Conservation (phyloP, 1,140 invertebrate species). For the Rhizoglyphus robini region DNA sequence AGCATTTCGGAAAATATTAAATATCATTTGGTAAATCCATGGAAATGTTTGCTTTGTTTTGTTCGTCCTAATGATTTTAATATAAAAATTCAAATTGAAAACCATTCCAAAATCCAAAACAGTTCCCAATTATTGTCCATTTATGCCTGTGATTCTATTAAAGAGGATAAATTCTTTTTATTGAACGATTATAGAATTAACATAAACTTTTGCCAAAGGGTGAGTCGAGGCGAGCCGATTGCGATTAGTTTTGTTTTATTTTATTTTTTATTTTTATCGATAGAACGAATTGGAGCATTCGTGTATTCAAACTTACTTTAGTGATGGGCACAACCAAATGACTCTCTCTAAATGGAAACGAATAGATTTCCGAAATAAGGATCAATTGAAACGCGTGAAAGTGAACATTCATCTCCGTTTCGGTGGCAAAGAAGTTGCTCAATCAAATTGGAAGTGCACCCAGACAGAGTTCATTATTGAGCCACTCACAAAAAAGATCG, state of each 20-base stretch:
- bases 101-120: neutral
- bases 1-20: neutral
- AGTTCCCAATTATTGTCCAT: neutral
- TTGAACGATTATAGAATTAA: neutral
- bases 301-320: neutral
- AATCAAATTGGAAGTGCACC: neutral
- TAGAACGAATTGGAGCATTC: neutral
- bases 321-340: neutral
- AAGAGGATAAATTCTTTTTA: neutral
- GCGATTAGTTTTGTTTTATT: neutral
- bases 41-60: neutral
- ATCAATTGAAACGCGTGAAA: neutral
- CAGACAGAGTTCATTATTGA: neutral
- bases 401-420: neutral
- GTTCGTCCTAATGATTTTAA: neutral
- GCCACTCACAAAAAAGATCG: neutral
- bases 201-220: neutral
- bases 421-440: neutral
- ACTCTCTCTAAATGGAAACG: neutral
- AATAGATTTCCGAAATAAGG: conserved; percentile 5
- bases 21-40: neutral
- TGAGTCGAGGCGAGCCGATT: neutral
- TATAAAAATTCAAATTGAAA: neutral
- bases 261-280: neutral
- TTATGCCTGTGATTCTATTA: neutral